Conservation (phyloP, 2,113 vertebrate species). For the Bubo bubo region DNA sequence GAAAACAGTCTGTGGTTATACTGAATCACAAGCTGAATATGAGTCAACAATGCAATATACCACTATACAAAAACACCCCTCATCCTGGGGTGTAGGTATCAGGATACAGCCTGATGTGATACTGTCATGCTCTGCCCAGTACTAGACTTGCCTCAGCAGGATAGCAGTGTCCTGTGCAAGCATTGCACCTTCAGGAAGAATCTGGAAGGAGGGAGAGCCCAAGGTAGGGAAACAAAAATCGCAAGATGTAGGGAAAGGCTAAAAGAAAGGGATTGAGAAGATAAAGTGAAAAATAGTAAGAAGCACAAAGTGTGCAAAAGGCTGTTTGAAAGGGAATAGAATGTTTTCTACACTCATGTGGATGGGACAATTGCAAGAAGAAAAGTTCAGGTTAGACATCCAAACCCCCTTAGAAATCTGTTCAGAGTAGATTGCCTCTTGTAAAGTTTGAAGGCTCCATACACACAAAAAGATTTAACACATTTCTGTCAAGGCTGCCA, state of each 20-base stretch:
- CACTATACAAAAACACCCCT: accelerated
- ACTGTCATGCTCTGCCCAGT: background rate
- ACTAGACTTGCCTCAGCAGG: background rate
- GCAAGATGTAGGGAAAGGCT: background rate
- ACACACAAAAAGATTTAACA: background rate
- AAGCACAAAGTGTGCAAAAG: background rate
- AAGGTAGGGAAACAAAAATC: background rate
- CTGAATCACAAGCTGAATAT: background rate
- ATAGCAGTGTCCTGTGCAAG: background rate
- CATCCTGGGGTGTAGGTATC: background rate
- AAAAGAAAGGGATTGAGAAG: background rate
- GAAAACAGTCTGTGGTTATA: background rate
- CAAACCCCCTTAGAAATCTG: background rate
- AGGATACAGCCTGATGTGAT: background rate
- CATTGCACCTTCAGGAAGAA: background rate
- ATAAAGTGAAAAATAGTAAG: background rate
- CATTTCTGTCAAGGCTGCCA: background rate
- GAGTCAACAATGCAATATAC: background rate
- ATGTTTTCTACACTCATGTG: background rate
- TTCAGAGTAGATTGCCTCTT: background rate
- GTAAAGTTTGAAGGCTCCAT: background rate
- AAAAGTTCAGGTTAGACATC: background rate
- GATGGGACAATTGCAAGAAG: background rate
- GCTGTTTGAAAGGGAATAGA: background rate
- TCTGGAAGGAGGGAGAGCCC: background rate